Percentiles rank a stretch among this genome's conserved stretches.
Conservation (phyloP, 2,113 vertebrate species). For the Misgurnus anguillicaudatus region DNA sequence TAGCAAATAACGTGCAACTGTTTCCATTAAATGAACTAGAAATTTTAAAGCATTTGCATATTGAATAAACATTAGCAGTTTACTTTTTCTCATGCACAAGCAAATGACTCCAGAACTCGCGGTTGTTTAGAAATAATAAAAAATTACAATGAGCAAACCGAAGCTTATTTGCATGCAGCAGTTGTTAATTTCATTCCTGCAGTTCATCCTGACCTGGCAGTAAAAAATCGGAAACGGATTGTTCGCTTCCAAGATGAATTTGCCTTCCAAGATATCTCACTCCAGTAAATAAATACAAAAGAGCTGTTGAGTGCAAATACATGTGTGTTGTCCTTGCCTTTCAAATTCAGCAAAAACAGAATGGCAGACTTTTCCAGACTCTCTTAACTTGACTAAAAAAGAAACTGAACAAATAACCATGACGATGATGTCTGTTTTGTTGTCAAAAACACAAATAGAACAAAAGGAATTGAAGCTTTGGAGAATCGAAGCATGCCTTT, state of each 20-base stretch:
- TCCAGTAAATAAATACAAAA: background rate
- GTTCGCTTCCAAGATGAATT: background rate
- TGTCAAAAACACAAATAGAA: constrained; percentile 31
- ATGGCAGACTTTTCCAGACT: constrained; percentile 33
- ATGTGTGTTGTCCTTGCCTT: constrained; percentile 36
- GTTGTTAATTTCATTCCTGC: background rate
- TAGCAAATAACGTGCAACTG: background rate
- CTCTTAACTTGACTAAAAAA: background rate
- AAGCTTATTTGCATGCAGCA: constrained; percentile 2
- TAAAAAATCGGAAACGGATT: too few relatives aligned
- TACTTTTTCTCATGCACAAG: background rate
- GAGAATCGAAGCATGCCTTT: too few relatives aligned
- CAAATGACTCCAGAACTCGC: constrained; percentile 13
- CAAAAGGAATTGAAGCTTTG: background rate
- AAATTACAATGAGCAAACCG: background rate
- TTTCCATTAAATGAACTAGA: background rate
- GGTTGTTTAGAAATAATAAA: background rate
- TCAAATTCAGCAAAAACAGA: constrained; percentile 42
- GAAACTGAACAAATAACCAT: too few relatives aligned
- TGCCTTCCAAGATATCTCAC: background rate
- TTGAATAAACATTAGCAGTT: constrained; percentile 19
- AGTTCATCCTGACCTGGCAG: background rate
- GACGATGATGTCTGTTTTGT: background rate
- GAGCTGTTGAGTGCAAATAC: constrained; percentile 18
- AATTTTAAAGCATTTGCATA: background rate